phyloP scores from a whole-genome alignment of 2,888 invertebrate genomes.

The Zaprionus lineosus region DNA sequence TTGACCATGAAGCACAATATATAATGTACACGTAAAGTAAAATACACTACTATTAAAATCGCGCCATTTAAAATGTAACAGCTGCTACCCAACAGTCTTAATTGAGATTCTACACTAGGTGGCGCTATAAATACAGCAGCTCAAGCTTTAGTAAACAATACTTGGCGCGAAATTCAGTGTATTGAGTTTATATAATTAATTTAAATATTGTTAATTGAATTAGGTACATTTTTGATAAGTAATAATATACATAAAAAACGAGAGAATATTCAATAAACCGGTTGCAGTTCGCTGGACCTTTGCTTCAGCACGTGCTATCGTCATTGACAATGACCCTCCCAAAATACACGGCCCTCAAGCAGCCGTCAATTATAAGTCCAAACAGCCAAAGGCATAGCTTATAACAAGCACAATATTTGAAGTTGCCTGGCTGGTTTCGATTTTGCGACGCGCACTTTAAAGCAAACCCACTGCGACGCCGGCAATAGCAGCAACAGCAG shows the following conservation, averaged over 20 bases:
- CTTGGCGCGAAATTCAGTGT: too few relatives aligned
- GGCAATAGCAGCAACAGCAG: not conserved
- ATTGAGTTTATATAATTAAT: too few relatives aligned
- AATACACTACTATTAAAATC: too few relatives aligned
- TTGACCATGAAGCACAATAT: too few relatives aligned
- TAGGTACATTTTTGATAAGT: slow-evolving; percentile 2
- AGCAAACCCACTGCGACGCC: not conserved
- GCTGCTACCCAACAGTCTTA: not conserved
- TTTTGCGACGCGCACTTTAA: slow-evolving; percentile 2
- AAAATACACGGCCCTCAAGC: not conserved
- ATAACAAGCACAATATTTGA: slow-evolving; percentile 10
- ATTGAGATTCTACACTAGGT: slow-evolving; percentile 3
- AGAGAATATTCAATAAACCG: slow-evolving; percentile 19
- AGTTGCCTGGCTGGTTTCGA: slow-evolving; percentile 48
- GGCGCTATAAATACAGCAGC: slow-evolving; percentile 16
- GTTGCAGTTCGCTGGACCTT: slow-evolving; percentile 28
- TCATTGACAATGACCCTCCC: slow-evolving; percentile 22
- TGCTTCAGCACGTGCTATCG: slow-evolving; percentile 16
- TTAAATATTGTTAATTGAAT: slow-evolving; percentile 1
- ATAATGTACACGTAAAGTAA: too few relatives aligned
- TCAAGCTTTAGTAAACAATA: not conserved
- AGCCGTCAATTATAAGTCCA: slow-evolving; percentile 9
- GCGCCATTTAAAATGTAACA: too few relatives aligned
- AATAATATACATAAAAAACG: not conserved
- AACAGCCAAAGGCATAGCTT: slow-evolving; percentile 6